phyloP scores from a whole-genome alignment of 2,113 vertebrate genomes.

The Coptodon bakossiorum region DNA sequence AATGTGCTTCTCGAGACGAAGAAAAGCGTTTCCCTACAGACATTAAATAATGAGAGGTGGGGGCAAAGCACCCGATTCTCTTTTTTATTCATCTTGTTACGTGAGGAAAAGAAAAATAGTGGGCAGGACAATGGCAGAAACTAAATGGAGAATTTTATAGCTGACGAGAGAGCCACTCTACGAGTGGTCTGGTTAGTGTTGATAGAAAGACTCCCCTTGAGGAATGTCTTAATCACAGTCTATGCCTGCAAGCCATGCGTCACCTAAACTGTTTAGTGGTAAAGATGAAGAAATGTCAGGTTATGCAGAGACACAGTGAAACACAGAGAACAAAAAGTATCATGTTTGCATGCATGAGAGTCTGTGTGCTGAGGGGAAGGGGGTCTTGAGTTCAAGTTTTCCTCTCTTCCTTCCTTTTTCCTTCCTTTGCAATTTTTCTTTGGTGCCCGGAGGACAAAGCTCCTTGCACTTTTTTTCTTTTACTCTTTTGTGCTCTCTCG shows the following conservation, averaged over 20 bases:
- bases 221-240: conserved; percentile 1
- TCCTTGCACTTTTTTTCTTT: background rate
- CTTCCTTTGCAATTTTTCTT: conserved; percentile 21
- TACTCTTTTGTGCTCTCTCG: conserved; percentile 2
- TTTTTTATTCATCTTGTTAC: background rate
- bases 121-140: background rate
- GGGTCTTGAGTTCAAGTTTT: background rate
- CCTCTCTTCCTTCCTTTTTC: conserved; percentile 4
- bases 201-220: background rate
- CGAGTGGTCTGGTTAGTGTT: background rate
- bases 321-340: background rate
- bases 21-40: background rate
- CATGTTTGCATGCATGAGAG: background rate
- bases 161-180: background rate
- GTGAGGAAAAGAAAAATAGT: background rate
- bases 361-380: background rate
- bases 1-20: background rate
- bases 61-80: background rate
- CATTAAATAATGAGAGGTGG: background rate
- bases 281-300: background rate
- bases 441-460: conserved; percentile 31
- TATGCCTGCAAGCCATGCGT: background rate
- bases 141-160: background rate
- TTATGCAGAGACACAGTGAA: background rate
- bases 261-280: background rate